Conservation (phyloP, 2,113 vertebrate species). For the Orcinus orca region DNA sequence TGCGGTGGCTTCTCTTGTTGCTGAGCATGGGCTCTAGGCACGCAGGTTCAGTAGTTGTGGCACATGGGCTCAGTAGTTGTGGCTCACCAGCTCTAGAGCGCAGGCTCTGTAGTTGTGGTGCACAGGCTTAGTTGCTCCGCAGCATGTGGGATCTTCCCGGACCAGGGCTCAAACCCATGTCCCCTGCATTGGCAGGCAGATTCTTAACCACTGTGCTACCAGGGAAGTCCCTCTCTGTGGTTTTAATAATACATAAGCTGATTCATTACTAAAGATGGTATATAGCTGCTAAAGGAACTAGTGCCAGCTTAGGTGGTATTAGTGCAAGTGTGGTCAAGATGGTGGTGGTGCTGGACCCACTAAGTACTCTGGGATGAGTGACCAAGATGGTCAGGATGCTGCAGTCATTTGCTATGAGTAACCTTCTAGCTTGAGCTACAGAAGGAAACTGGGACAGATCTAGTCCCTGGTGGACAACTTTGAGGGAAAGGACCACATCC, state of each 20-base stretch:
- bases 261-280: not conserved
- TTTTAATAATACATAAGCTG: not conserved
- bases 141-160: no score
- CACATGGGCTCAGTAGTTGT: no score
- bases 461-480: not conserved
- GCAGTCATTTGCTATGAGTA: not conserved
- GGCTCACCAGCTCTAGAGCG: no score
- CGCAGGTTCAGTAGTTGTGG: no score
- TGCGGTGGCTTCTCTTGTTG: no score
- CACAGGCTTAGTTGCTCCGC: no score
- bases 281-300: not conserved
- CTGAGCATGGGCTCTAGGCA: no score
- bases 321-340: no score
- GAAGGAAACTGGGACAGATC: not conserved
- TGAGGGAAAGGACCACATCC: not conserved
- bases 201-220: no score
- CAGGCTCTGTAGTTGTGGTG: no score
- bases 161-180: no score
- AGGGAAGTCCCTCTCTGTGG: not conserved
- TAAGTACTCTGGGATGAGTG: not conserved
- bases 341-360: fast-evolving
- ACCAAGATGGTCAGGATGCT: not conserved
- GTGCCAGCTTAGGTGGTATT: not conserved
- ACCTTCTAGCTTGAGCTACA: not conserved
- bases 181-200: no score